Conservation (phyloP, 1,140 invertebrate genomes). For the Sipha flava region DNA sequence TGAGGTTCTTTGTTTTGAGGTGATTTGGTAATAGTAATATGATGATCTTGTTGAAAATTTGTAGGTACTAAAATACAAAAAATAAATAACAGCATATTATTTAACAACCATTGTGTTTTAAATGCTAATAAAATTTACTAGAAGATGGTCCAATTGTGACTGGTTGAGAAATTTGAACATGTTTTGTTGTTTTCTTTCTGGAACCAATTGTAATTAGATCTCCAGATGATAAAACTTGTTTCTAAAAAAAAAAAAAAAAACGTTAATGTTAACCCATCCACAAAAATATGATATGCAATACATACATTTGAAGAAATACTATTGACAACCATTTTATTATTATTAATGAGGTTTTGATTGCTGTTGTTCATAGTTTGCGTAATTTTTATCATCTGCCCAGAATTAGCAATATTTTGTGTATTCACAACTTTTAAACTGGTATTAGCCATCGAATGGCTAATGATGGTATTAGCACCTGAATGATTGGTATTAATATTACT, state of each 20-base stretch:
- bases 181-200: background rate
- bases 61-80: background rate
- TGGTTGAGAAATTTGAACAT: conserved; percentile 2
- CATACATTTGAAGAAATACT: conserved; percentile 11
- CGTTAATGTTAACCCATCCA: background rate
- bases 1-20: conserved; percentile 2
- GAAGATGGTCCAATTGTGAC: background rate
- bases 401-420: background rate
- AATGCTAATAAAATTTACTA: background rate
- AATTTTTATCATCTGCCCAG: background rate
- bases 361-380: background rate
- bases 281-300: background rate
- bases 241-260: background rate
- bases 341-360: conserved; percentile 1
- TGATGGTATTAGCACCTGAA: background rate
- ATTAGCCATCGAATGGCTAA: too few relatives aligned
- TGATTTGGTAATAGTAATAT: background rate
- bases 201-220: background rate
- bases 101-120: background rate
- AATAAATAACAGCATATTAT: background rate
- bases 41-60: conserved; percentile 6
- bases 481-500: background rate
- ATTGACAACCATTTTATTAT: background rate
- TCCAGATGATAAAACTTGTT: background rate
- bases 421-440: background rate